Evolutionary conservation across 2,113 vertebrate species (phyloP).

Genomic region (Mohoua ochrocephala): DNA sequence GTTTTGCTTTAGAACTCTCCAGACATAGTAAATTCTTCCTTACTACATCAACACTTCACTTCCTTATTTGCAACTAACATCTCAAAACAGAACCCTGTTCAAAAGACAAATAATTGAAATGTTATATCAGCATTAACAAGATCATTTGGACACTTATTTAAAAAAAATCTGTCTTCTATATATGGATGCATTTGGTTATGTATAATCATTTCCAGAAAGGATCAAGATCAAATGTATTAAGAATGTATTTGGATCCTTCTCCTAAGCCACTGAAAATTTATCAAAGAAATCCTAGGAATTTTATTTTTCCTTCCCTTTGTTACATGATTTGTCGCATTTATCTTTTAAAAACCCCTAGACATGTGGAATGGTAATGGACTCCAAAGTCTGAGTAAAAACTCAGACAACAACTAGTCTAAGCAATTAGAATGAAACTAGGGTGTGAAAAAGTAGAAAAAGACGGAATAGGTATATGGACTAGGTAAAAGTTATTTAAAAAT

Average conservation of each 20-base stretch:
- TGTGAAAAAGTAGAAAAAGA: not conserved
- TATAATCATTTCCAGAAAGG: not conserved
- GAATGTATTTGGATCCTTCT: not conserved
- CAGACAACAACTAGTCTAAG: not conserved
- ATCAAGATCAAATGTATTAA: not conserved
- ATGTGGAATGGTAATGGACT: not conserved
- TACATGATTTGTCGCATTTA: not conserved
- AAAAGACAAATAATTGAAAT: not conserved
- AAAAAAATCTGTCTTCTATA: not conserved
- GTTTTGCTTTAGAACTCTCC: not conserved
- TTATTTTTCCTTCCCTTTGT: not conserved
- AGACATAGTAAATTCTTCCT: not conserved
- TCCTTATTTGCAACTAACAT: not conserved
- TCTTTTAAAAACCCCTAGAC: not conserved
- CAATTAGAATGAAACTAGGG: not conserved
- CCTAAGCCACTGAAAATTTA: not conserved
- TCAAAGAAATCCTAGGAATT: constrained; percentile 3
- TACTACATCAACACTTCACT: constrained; percentile 8
- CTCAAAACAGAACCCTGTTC: constrained; percentile 1
- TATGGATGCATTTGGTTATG: not conserved
- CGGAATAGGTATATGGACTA: not conserved
- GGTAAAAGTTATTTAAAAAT: not conserved
- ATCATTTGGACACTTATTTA: not conserved
- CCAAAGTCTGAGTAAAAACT: not conserved
- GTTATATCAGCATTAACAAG: not conserved